Evolutionary conservation across 2,113 vertebrate genomes (phyloP).

Genomic region (Chloropsis hardwickii): DNA sequence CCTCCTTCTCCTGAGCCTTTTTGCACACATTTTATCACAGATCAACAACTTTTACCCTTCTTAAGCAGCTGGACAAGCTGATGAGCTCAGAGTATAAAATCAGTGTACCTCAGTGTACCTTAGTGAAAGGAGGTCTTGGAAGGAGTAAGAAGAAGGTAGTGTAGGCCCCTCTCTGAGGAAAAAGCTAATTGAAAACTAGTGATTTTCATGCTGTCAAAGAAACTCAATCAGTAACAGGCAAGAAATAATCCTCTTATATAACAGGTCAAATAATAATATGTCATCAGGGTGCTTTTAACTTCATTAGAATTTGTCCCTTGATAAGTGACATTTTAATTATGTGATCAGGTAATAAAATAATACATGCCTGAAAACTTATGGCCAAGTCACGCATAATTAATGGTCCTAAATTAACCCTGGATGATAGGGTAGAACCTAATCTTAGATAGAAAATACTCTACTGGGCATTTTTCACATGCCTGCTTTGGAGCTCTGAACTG

Average conservation of each 20-base stretch:
- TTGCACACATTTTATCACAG: background rate
- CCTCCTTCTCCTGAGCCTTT: background rate
- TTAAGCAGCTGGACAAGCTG: background rate
- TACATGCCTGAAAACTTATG: slow-evolving; percentile 48
- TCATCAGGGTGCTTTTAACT: slow-evolving; percentile 46
- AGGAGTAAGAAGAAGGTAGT: background rate
- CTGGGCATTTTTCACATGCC: background rate
- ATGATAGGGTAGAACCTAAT: slow-evolving; percentile 20
- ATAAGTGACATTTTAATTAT: slow-evolving; percentile 64
- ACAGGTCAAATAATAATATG: slow-evolving; percentile 35
- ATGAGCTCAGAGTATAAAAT: background rate
- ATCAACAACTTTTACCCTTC: background rate
- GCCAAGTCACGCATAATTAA: background rate
- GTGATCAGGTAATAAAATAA: slow-evolving; percentile 54
- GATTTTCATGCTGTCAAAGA: slow-evolving; percentile 18
- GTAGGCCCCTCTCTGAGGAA: background rate
- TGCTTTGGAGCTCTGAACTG: background rate
- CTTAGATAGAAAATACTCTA: background rate
- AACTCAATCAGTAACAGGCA: background rate
- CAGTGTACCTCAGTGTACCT: background rate
- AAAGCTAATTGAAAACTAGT: slow-evolving; percentile 15
- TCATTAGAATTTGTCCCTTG: slow-evolving; percentile 58
- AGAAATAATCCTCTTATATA: slow-evolving; percentile 48
- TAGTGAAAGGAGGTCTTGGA: background rate
- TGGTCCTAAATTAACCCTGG: slow-evolving; percentile 30